phyloP scores from a whole-genome alignment of 2,113 vertebrate species.

The Buteo buteo region DNA sequence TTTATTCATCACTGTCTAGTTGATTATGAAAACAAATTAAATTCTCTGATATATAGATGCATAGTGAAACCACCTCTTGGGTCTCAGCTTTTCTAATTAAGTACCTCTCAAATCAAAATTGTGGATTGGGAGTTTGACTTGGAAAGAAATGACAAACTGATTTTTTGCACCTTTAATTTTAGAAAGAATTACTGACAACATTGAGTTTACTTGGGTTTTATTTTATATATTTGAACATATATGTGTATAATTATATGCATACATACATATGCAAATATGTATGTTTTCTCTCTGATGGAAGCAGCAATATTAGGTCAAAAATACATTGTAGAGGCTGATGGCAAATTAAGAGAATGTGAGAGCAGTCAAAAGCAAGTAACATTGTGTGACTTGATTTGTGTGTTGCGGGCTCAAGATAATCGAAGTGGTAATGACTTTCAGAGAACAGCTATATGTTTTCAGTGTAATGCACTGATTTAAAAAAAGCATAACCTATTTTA shows the following conservation, averaged over 20 bases:
- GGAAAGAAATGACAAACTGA: background rate
- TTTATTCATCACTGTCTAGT: background rate
- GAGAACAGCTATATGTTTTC: background rate
- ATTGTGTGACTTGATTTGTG: background rate
- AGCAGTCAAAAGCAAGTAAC: background rate
- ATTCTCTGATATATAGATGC: background rate
- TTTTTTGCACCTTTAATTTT: background rate
- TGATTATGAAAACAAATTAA: background rate
- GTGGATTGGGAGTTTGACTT: background rate
- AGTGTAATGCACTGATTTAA: background rate
- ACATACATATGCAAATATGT: background rate
- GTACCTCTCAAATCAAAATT: background rate
- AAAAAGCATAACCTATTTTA: background rate
- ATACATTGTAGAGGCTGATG: background rate
- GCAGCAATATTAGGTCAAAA: background rate
- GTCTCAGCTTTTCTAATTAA: background rate
- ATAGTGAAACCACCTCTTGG: background rate
- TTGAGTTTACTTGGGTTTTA: background rate
- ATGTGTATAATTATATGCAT: background rate
- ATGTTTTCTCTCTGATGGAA: accelerated
- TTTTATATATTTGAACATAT: background rate
- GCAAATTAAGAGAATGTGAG: background rate
- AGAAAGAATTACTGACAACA: background rate
- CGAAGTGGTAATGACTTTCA: background rate
- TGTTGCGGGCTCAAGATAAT: background rate